Evolutionary conservation across 2,888 invertebrate genomes (phyloP).

Genomic region (Agrotis puta): DNA sequence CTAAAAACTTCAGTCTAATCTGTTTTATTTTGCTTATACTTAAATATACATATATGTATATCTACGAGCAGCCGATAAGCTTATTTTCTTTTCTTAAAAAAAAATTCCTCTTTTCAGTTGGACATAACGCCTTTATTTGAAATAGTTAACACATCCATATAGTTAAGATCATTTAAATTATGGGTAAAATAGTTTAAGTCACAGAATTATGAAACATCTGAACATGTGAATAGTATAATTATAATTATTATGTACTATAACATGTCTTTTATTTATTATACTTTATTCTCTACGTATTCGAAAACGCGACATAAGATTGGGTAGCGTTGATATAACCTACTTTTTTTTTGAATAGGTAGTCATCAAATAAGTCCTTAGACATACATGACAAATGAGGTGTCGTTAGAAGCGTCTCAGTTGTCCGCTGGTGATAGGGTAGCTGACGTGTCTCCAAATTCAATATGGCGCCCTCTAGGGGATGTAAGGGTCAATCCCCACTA

Average conservation of each 20-base stretch:
- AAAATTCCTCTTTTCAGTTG: slow-evolving; percentile 31
- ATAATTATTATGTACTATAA: slow-evolving; percentile 62
- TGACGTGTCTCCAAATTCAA: no score
- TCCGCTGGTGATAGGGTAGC: no score
- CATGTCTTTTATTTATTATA: slow-evolving; percentile 53
- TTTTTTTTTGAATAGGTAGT: no score
- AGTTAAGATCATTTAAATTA: slow-evolving; percentile 60
- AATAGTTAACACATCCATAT: slow-evolving; percentile 36
- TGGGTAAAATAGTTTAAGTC: slow-evolving; percentile 72
- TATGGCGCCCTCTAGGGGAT: no score
- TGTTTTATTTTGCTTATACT: slow-evolving; percentile 10
- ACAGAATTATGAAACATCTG: slow-evolving; percentile 73
- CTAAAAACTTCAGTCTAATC: neutral
- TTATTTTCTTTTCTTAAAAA: slow-evolving; percentile 14
- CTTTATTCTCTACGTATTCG: neutral
- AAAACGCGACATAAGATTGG: no score
- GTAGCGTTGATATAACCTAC: neutral
- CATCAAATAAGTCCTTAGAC: no score
- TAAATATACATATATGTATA: slow-evolving; percentile 15
- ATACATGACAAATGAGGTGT: no score
- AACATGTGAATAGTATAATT: slow-evolving; percentile 74
- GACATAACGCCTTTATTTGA: slow-evolving; percentile 30
- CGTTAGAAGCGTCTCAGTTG: no score
- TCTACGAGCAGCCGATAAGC: slow-evolving; percentile 15
- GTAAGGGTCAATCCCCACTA: no score